Evolutionary conservation across 1,140 invertebrate genomes (phyloP), one percentile per base, ranked within the genome.

Genomic region (Macrosteles quadrilineatus): DNA sequence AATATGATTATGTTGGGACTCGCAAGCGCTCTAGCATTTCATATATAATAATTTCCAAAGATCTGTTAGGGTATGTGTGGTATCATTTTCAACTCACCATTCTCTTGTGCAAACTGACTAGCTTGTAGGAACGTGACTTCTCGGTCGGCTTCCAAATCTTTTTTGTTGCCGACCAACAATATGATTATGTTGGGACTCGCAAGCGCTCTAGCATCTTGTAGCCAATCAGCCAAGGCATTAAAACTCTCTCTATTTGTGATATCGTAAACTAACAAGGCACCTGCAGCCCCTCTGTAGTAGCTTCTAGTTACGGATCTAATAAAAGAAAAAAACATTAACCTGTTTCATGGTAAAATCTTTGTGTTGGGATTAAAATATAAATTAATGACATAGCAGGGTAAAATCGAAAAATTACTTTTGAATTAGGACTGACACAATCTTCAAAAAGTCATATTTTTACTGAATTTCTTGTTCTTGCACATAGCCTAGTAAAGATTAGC

Each of bases 121-220:
- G 91, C 91, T 82, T 93, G 91, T 36, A 92, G 81, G 76, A 92
- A 93, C 64, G 91, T 92, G 9, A 93, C 90, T 83, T 93, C 90
- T 74, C 89, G 82, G 40, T 88, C 87, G 73, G 86, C 87, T 77
- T 93, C 91, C 71, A 93, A 80, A 80, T 94, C 92, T 78, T 89
- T 91, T 77, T 94, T 94, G 78, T 94, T 94, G 2, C 91, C 92
- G 68, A 93, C 91, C 59, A 93, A 80, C 11, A 93, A 80, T 70
- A 93, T 91, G 19, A 92, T 88, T 76, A 93, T 95, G 77, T 94
- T 94, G 29, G 92, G 91, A 78, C 91, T 94, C 68, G 93, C 92
- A 72, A 96, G 83, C 70, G 92, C 92, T 30, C 92, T 84, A 9
- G 93, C 93, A 84, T 96, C 93, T 77, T 91, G 87, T 2, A 95